Conservation (phyloP, 2,113 vertebrate species). For the Spea bombifrons region DNA sequence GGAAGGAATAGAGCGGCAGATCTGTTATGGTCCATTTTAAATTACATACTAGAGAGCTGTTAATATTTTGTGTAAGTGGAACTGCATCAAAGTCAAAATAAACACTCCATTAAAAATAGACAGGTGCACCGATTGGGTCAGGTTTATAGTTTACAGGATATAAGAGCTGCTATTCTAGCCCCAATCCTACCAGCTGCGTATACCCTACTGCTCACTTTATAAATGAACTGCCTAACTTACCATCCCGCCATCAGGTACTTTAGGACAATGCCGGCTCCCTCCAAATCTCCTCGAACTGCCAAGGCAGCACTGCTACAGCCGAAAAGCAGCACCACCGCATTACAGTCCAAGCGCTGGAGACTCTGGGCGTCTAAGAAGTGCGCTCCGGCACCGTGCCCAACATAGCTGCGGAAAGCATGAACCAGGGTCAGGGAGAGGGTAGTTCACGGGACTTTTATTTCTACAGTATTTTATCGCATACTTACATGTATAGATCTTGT, state of each 20-base stretch:
- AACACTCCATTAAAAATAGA: too few species aligned
- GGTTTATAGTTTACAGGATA: too few species aligned
- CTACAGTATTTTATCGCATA: constrained; percentile 26
- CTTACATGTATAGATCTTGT: constrained; percentile 89
- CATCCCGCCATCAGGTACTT: constrained; percentile 88
- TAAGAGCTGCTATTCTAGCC: too few species aligned
- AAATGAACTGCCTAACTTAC: constrained; percentile 61
- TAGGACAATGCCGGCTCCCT: constrained; percentile 81
- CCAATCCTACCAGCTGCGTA: not conserved
- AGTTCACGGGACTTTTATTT: not conserved
- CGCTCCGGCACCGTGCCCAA: constrained; percentile 83
- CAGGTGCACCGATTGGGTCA: too few species aligned
- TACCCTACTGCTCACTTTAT: not conserved
- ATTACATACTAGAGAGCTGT: too few species aligned
- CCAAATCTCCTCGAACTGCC: constrained; percentile 76
- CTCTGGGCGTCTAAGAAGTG: constrained; percentile 75
- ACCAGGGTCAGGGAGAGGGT: not conserved
- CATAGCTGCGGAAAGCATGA: constrained; percentile 64
- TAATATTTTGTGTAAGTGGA: too few species aligned
- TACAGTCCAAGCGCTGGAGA: constrained; percentile 70
- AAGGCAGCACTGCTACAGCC: constrained; percentile 89
- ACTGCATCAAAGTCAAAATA: too few species aligned
- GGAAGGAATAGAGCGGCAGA: too few species aligned
- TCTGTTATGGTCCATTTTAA: too few species aligned
- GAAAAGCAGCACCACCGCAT: constrained; percentile 76